These are phyloP conservation scores for Philotrypesis tridentata DNA, from an alignment of 1,140 invertebrate genomes.

Conservation along the genomic window DNA sequence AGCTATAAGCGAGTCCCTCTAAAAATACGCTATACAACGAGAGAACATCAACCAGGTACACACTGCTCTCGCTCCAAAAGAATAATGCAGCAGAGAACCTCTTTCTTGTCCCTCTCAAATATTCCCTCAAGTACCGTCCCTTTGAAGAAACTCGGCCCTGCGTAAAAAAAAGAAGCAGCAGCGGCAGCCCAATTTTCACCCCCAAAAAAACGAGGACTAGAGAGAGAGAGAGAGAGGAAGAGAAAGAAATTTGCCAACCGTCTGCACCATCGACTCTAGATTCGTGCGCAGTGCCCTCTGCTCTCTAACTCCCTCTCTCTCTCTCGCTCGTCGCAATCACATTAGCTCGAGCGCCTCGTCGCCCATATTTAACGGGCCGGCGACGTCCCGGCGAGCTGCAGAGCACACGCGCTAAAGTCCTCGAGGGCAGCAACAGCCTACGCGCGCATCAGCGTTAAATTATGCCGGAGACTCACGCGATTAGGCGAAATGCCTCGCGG, in stretches of 20 bases:
- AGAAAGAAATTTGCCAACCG: background rate
- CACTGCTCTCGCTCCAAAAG: background rate
- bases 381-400: background rate
- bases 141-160: background rate
- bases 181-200: no score
- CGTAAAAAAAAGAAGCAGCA: background rate
- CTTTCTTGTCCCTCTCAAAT: background rate
- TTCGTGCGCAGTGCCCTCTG: no score
- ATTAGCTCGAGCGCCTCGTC: conserved; percentile 21
- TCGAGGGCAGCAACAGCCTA: background rate
- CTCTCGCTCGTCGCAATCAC: conserved; percentile 1
- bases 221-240: no score
- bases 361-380: conserved; percentile 19
- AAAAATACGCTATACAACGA: background rate
- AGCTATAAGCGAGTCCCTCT: background rate
- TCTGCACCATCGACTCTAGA: background rate
- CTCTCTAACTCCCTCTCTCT: no score
- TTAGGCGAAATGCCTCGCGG: conserved; percentile 27
- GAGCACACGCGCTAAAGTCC: background rate
- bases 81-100: background rate
- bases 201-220: background rate
- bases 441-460: conserved; percentile 24
- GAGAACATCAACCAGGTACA: background rate
- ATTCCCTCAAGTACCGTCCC: background rate
- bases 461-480: conserved; percentile 25